Evolutionary conservation across 2,797 vertebrate genomes (phyloP).

Genomic region (Miichthys miiuy): DNA sequence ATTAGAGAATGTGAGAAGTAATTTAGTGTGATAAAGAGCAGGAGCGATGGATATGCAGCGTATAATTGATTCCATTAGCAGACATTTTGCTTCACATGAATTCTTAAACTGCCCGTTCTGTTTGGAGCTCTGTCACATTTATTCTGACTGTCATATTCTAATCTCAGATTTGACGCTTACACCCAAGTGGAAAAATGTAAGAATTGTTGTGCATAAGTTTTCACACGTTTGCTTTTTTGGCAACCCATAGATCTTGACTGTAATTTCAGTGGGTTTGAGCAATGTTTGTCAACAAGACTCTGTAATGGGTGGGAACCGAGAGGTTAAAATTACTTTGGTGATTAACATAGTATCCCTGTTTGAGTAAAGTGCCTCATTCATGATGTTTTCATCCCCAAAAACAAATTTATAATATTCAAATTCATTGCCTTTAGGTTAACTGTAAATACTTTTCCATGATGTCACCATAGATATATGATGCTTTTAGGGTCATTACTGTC

Average conservation of each 20-base stretch:
- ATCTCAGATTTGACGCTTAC: not conserved
- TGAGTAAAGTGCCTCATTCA: not conserved
- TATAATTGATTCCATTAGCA: not conserved
- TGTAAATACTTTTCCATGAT: not conserved
- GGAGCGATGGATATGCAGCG: not conserved
- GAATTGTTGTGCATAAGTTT: not conserved
- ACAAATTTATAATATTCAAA: not conserved
- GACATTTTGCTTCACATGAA: not conserved
- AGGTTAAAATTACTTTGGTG: not conserved
- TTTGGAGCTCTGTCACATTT: not conserved
- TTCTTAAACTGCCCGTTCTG: not conserved
- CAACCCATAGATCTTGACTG: not conserved
- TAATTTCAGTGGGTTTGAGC: not conserved
- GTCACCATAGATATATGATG: not conserved
- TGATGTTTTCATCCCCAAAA: not conserved
- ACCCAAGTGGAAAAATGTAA: not conserved
- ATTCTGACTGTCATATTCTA: not conserved
- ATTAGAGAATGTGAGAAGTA: not conserved
- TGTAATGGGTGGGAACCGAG: not conserved
- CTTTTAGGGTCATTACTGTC: not conserved
- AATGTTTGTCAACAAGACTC: not conserved
- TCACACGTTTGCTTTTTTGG: constrained; percentile 15
- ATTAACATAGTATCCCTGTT: not conserved
- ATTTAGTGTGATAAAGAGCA: constrained; percentile 12
- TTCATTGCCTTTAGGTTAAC: not conserved